Base-by-base conservation (phyloP, 1,140 invertebrate genomes). In the Callitettix versicolor region DNA sequence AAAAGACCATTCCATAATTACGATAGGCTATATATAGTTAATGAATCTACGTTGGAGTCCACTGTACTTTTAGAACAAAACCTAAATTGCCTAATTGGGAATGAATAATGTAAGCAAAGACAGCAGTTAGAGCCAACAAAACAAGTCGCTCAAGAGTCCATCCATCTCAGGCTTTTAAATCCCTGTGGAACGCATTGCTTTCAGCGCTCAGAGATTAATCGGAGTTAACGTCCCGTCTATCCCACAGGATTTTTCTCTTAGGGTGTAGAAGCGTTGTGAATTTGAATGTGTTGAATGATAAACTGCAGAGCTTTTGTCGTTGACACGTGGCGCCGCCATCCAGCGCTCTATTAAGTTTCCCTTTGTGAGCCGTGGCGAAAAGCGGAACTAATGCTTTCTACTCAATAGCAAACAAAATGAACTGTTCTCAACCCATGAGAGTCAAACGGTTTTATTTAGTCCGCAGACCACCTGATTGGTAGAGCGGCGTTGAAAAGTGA, bases 271-370 rank as follows among this genome's bases (percentile, higher is more conserved):
- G 48, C 48, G 48, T 51, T 51, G 48, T 51, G 48, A 51, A 51
- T 51, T 38, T 51, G 48, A 51, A 51, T 51, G 48, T 34, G 48
- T 51, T 51, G 48, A 51, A 51, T 51, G 48, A 51, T 51, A 51
- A 51, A 51, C 20, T 51, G 34, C 33, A 4, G 15, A 30, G 26
- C 26, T 30, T 30, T 30, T 30, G 26, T 30, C 26, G 26, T 30
- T 30, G 26, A 30, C 26, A 30, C 26, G 7, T 21, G 48, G 12
- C 48, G 48, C 26, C 48, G 30, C 48, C 34, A 51, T 51, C 48
- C 48, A 51, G 33, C 48, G 48, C 30, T 51, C 48, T 51, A 26
- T 51, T 51, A 51, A 34, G n/a, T 14, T 21, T 21, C 43, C 33
- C 48, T 51, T 51, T 51, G 48, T 51, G 48, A 38, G 48, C n/a